phyloP scores from a whole-genome alignment of 2,113 vertebrate genomes.

The Phylloscopus trochilus region DNA sequence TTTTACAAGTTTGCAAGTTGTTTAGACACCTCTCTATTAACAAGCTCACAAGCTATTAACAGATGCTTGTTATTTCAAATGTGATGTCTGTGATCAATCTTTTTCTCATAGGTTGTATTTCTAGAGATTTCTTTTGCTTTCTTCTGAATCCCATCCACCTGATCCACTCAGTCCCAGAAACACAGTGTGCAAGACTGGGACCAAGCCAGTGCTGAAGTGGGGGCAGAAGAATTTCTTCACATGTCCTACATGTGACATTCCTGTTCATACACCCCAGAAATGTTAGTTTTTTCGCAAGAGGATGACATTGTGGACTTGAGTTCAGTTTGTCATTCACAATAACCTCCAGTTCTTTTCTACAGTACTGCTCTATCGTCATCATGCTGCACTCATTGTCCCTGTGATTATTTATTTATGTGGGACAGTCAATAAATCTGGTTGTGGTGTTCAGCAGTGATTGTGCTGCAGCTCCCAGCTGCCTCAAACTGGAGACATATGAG shows the following conservation, averaged over 20 bases:
- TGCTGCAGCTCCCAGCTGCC: not conserved
- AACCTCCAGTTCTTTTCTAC: constrained; percentile 34
- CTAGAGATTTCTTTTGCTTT: constrained; percentile 37
- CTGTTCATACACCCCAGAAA: constrained; percentile 20
- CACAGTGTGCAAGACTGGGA: not conserved
- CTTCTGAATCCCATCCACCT: not conserved
- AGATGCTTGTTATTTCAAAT: not conserved
- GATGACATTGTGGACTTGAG: constrained; percentile 36
- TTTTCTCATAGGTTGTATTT: not conserved
- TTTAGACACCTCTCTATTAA: not conserved
- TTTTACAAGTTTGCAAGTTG: not conserved
- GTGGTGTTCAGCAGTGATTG: not conserved
- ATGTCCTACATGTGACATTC: not conserved
- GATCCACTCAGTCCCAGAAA: not conserved
- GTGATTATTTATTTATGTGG: constrained; percentile 35
- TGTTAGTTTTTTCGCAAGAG: constrained; percentile 64
- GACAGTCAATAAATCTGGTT: constrained; percentile 30
- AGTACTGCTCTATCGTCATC: not conserved
- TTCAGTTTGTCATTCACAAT: constrained; percentile 40
- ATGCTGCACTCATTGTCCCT: constrained; percentile 15
- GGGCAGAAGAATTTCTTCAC: constrained; percentile 6
- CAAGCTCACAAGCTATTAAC: not conserved
- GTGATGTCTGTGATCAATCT: not conserved
- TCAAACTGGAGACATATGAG: not conserved
- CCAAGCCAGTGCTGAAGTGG: not conserved